A percentile compares a stretch with the other conserved stretches of the same genome.
Evolutionary conservation across 1,140 invertebrate genomes (phyloP).

Genomic region (Tetramorium parvispinum): DNA sequence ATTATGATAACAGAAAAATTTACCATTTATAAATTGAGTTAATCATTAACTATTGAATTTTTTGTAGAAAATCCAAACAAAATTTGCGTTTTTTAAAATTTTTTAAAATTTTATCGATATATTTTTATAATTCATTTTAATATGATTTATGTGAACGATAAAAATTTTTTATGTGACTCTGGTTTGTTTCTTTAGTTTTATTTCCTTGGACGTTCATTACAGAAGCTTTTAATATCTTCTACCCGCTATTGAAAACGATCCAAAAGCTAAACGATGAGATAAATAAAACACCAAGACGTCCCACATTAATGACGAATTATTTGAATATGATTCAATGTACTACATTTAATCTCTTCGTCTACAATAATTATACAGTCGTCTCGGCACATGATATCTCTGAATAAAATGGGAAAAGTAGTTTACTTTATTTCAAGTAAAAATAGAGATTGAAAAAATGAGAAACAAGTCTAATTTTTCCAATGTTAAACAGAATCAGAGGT

Average conservation of each 20-base stretch:
- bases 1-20: neutral
- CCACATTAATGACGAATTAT: slow-evolving; percentile 48
- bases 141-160: neutral
- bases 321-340: slow-evolving; percentile 36
- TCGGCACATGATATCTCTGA: neutral
- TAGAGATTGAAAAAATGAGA: neutral
- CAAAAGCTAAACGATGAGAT: slow-evolving; percentile 28
- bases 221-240: slow-evolving; percentile 6
- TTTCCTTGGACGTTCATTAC: neutral
- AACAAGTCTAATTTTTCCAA: neutral
- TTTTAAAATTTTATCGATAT: neutral
- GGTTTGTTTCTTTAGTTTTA: slow-evolving; percentile 34
- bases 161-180: slow-evolving; percentile 3
- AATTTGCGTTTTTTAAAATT: neutral
- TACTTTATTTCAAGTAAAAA: neutral
- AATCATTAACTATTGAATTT: neutral
- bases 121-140: neutral
- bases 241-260: slow-evolving; percentile 33
- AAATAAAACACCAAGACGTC: slow-evolving; percentile 40
- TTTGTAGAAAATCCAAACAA: neutral
- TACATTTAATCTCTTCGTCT: slow-evolving; percentile 15
- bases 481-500: neutral
- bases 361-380: neutral
- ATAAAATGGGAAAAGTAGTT: neutral
- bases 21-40: neutral